Conservation (phyloP, 2,113 vertebrate species). For the Anolis sagrei region DNA sequence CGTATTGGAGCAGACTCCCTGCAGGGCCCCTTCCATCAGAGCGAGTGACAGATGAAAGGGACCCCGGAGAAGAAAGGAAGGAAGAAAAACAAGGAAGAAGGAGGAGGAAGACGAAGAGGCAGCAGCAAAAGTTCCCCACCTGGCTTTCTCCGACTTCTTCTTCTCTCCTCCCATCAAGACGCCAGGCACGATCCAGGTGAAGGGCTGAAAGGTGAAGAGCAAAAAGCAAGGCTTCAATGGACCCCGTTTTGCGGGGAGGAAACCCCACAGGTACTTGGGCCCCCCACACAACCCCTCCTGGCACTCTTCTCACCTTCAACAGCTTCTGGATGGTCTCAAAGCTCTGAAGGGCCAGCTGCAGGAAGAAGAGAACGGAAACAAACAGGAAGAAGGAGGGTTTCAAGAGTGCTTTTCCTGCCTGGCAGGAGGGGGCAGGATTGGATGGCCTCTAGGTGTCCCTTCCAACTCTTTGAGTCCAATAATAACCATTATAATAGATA, state of each 20-base stretch:
- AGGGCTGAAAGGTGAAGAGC: slow-evolving; percentile 78
- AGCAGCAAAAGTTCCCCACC: slow-evolving; percentile 77
- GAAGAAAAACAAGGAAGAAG: not conserved
- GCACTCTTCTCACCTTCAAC: slow-evolving; percentile 79
- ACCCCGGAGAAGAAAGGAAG: slow-evolving; percentile 11
- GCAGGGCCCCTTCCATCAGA: slow-evolving; percentile 25
- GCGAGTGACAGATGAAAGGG: slow-evolving; percentile 34
- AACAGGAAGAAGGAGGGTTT: too few species aligned
- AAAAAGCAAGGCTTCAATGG: too few species aligned
- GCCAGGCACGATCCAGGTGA: slow-evolving; percentile 95
- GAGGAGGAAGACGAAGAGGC: slow-evolving; percentile 7
- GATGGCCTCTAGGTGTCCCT: too few species aligned
- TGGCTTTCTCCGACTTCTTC: slow-evolving; percentile 96
- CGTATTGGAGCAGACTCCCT: slow-evolving; percentile 9
- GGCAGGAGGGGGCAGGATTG: too few species aligned
- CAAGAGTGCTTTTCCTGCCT: too few species aligned
- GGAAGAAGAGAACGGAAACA: slow-evolving; percentile 24
- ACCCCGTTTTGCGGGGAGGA: too few species aligned
- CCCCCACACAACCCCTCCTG: too few species aligned
- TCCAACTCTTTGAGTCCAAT: too few species aligned
- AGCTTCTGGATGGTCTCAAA: slow-evolving; percentile 92
- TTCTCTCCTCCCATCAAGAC: slow-evolving; percentile 99
- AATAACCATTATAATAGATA: too few species aligned
- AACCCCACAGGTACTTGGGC: too few species aligned
- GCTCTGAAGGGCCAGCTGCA: slow-evolving; percentile 91